These are phyloP conservation scores for Melinaea menophilus DNA, from an alignment of 2,888 invertebrate species.

Conservation along the genomic window DNA sequence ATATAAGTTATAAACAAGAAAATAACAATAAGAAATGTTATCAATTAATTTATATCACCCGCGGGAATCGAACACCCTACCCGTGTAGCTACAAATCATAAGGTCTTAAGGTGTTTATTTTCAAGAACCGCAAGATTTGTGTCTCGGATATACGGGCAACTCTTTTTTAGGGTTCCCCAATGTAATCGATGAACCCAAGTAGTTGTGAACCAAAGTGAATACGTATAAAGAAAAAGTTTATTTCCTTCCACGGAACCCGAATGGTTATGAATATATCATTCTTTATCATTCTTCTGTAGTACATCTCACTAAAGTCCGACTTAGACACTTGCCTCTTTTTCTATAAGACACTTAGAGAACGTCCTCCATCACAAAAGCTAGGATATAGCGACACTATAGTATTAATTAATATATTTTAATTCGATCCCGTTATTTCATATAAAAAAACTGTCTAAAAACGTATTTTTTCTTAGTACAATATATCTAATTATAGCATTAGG, in stretches of 20 bases:
- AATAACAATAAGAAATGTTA: not conserved
- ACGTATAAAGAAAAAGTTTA: not conserved
- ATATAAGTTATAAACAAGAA: not conserved
- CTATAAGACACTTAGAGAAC: conserved; percentile 17
- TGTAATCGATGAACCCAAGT: not conserved
- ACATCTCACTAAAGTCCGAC: conserved; percentile 27
- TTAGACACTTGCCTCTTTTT: conserved; percentile 28
- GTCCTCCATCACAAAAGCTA: not conserved
- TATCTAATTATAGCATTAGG: too few species aligned
- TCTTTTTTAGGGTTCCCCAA: conserved; percentile 36
- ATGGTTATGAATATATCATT: conserved; percentile 1
- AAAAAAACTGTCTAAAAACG: too few species aligned
- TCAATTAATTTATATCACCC: conserved; percentile 1
- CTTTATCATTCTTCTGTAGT: conserved; percentile 16
- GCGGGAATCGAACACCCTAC: conserved; percentile 32
- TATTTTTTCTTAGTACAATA: too few species aligned
- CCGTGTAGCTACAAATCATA: conserved; percentile 52
- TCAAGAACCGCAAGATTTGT: conserved; percentile 55
- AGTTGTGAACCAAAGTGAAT: too few species aligned
- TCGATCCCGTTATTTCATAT: too few species aligned
- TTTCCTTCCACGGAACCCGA: conserved; percentile 14
- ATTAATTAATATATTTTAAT: too few species aligned
- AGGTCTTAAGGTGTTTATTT: conserved; percentile 49
- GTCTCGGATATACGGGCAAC: conserved; percentile 33
- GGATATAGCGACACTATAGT: not conserved